Conservation (phyloP, 2,113 vertebrate species). For the Hemicordylus capensis region DNA sequence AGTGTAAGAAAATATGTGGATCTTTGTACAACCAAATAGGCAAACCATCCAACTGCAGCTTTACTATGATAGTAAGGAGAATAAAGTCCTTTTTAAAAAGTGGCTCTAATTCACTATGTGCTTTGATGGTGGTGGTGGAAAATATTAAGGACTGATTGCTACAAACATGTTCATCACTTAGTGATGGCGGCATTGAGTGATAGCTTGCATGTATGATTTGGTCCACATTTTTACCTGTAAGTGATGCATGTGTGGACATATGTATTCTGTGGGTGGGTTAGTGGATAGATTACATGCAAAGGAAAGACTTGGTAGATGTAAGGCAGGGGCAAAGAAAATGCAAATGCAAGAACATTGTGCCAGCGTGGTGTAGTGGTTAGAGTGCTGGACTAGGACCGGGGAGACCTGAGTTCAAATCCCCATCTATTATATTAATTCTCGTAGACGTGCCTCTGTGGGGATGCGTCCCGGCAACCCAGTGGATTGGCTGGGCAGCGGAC, state of each 20-base stretch:
- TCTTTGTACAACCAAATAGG: not conserved
- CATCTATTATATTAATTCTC: too few species aligned
- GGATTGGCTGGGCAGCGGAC: too few species aligned
- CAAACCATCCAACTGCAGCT: not conserved
- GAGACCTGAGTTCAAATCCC: too few species aligned
- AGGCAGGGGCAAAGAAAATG: not conserved
- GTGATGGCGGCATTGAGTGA: not conserved
- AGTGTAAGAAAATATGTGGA: not conserved
- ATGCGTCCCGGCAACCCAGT: too few species aligned
- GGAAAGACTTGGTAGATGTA: not conserved
- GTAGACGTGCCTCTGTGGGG: too few species aligned
- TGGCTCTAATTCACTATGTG: not conserved
- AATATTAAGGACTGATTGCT: not conserved
- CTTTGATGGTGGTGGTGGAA: not conserved
- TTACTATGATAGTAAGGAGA: not conserved
- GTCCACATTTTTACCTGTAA: not conserved
- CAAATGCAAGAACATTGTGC: not conserved
- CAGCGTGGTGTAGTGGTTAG: too few species aligned
- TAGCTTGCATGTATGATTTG: too few species aligned
- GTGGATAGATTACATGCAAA: too few species aligned
- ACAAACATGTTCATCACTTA: not conserved
- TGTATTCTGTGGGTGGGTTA: not conserved
- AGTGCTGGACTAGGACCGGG: too few species aligned
- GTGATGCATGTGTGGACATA: too few species aligned
- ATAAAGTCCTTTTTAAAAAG: not conserved